phyloP scores from a whole-genome alignment of 2,888 invertebrate species.

The Nemotelus nigrinus region DNA sequence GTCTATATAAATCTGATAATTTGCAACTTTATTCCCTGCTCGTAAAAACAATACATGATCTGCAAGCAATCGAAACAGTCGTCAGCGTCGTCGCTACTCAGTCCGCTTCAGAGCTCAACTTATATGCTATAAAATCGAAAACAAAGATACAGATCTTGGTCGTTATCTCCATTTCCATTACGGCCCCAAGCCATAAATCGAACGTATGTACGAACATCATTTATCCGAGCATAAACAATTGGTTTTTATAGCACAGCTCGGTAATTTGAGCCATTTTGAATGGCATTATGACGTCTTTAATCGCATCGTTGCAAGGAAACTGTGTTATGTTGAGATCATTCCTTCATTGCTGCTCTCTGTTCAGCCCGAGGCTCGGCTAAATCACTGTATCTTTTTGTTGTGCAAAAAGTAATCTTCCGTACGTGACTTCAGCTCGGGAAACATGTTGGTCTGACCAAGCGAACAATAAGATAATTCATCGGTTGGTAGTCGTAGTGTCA shows the following conservation, averaged over 20 bases:
- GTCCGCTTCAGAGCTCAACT: neutral
- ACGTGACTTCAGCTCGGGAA: constrained; percentile 37
- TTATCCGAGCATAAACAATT: constrained; percentile 28
- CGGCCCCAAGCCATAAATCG: constrained; percentile 8
- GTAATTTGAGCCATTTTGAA: constrained; percentile 31
- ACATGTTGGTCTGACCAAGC: constrained; percentile 3
- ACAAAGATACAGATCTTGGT: constrained; percentile 25
- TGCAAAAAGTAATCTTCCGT: constrained; percentile 41
- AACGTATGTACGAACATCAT: constrained; percentile 13
- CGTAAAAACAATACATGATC: too few relatives aligned
- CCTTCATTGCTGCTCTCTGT: constrained; percentile 1
- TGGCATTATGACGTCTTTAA: constrained; percentile 37
- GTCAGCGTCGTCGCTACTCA: too few relatives aligned
- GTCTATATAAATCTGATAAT: too few relatives aligned
- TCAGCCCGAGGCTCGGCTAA: neutral
- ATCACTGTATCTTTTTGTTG: constrained; percentile 16
- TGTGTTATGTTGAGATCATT: neutral
- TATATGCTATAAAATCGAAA: constrained; percentile 20
- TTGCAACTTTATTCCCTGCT: too few relatives aligned
- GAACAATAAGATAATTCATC: constrained; percentile 11
- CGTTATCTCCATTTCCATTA: constrained; percentile 25
- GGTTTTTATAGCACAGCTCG: constrained; percentile 20
- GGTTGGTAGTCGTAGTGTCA: constrained; percentile 32
- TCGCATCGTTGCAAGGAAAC: constrained; percentile 17
- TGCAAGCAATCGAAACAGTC: too few relatives aligned